phyloP scores from a whole-genome alignment of 2,797 vertebrate genomes.

The Lepus townsendii region DNA sequence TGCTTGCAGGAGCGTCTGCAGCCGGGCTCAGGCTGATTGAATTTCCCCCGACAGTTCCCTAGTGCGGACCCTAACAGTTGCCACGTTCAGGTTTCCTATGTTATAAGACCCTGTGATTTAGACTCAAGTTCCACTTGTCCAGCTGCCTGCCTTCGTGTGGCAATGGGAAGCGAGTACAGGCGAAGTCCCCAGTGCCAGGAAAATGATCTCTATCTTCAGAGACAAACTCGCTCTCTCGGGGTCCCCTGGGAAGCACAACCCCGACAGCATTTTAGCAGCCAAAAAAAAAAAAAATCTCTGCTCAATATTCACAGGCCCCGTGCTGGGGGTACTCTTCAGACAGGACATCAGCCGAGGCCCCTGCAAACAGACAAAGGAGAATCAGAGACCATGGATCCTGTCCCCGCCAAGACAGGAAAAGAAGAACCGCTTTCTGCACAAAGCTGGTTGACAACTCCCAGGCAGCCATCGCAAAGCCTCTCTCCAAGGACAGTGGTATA shows the following conservation, averaged over 20 bases:
- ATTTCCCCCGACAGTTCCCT: conserved; percentile 78
- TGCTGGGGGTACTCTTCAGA: neutral
- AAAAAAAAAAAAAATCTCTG: neutral
- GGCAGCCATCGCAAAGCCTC: neutral
- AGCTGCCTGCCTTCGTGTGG: conserved; percentile 74
- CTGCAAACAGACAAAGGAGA: neutral
- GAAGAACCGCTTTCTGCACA: neutral
- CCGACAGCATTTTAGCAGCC: neutral
- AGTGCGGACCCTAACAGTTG: conserved; percentile 76
- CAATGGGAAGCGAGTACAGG: conserved; percentile 45
- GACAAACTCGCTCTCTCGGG: neutral
- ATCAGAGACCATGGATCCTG: neutral
- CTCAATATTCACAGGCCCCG: neutral
- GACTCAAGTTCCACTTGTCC: conserved; percentile 76
- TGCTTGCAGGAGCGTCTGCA: neutral
- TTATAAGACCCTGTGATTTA: conserved; percentile 78
- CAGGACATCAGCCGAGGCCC: neutral
- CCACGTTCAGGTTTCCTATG: conserved; percentile 78
- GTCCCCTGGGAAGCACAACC: conserved; percentile 28
- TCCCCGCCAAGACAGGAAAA: neutral
- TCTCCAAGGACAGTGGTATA: neutral
- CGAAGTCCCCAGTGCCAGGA: neutral
- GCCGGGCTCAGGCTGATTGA: conserved; percentile 63
- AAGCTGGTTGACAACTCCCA: neutral
- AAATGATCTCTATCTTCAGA: conserved; percentile 57